Conservation (phyloP, 2,888 invertebrate genomes). For the Cyclophora albipunctata region DNA sequence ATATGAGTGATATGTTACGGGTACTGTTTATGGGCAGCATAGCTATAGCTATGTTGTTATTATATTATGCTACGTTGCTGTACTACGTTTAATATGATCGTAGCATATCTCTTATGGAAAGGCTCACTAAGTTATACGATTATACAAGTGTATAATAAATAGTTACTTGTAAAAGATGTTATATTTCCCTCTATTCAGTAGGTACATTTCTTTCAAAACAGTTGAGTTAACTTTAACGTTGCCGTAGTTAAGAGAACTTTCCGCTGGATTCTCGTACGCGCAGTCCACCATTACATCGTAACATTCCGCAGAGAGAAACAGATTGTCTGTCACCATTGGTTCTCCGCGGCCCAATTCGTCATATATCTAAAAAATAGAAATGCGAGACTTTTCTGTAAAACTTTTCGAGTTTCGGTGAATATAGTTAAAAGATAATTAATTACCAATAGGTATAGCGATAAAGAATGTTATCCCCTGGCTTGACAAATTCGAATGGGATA, state of each 20-base stretch:
- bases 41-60: too few relatives aligned
- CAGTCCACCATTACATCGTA: conserved; percentile 76
- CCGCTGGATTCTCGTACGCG: conserved; percentile 54
- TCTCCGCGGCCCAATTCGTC: conserved; percentile 58
- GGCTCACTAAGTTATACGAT: too few relatives aligned
- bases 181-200: conserved; percentile 76
- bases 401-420: too few relatives aligned
- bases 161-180: conserved; percentile 71
- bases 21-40: too few relatives aligned
- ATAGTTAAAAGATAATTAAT: too few relatives aligned
- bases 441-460: too few relatives aligned
- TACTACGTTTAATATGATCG: too few relatives aligned
- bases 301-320: conserved; percentile 73
- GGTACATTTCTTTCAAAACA: conserved; percentile 54
- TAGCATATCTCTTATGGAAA: too few relatives aligned
- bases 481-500: too few relatives aligned
- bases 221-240: conserved; percentile 74
- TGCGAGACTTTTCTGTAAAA: too few relatives aligned
- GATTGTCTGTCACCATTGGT: conserved; percentile 55
- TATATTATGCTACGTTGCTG: not conserved
- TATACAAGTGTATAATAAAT: not conserved
- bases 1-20: too few relatives aligned
- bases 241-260: conserved; percentile 70
- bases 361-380: conserved; percentile 45
- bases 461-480: too few relatives aligned